Percentiles rank a stretch among this genome's conserved stretches.
Conservation (phyloP, 1,140 invertebrate genomes). For the Brachionus manjavacas region DNA sequence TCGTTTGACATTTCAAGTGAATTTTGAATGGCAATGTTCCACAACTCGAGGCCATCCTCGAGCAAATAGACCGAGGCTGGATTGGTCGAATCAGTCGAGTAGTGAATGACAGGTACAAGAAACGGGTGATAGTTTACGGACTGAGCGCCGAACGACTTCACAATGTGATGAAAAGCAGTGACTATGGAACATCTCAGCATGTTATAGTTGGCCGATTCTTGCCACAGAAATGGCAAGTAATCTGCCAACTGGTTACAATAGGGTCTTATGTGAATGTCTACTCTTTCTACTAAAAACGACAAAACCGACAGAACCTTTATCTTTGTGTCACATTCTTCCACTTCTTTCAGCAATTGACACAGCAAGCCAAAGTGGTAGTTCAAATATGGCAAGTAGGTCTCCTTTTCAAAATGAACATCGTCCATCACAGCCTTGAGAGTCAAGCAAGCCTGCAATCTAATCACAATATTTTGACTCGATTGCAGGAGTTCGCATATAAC, state of each 20-base stretch:
- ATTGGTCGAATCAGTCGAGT: slow-evolving; percentile 71
- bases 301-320: slow-evolving; percentile 78
- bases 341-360: slow-evolving; percentile 78
- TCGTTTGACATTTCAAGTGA: slow-evolving; percentile 58
- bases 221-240: slow-evolving; percentile 80
- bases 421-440: slow-evolving; percentile 73
- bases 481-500: slow-evolving; percentile 66
- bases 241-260: slow-evolving; percentile 66
- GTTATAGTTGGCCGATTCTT: slow-evolving; percentile 76
- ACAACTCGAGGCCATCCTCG: slow-evolving; percentile 84
- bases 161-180: slow-evolving; percentile 73
- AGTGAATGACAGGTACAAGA: slow-evolving; percentile 69
- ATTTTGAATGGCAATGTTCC: slow-evolving; percentile 76
- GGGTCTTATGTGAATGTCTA: slow-evolving; percentile 70
- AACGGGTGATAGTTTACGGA: slow-evolving; percentile 64
- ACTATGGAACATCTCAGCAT: slow-evolving; percentile 86
- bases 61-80: slow-evolving; percentile 78
- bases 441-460: slow-evolving; percentile 73
- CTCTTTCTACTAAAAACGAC: slow-evolving; percentile 79
- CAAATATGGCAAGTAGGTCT: slow-evolving; percentile 72
- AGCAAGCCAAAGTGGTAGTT: slow-evolving; percentile 70
- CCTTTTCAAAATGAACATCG: slow-evolving; percentile 82
- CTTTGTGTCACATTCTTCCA: slow-evolving; percentile 85
- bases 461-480: slow-evolving; percentile 66
- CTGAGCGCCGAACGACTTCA: slow-evolving; percentile 65